Base-by-base conservation (phyloP, 2,797 vertebrate genomes). In the Amazonetta brasiliensis region DNA sequence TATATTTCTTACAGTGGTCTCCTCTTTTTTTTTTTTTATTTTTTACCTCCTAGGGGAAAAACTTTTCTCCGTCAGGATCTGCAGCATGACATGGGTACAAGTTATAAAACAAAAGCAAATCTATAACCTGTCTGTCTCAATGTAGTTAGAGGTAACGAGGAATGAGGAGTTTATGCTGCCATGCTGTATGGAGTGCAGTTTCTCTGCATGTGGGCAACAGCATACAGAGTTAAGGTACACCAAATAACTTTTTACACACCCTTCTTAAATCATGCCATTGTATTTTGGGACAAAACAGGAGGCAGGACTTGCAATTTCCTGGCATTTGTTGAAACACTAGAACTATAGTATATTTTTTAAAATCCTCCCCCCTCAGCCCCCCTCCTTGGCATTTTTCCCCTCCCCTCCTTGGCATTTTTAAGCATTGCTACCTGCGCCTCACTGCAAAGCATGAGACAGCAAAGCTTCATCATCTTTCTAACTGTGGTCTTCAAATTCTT, bases 281-380 rank as follows among this genome's bases (percentile, higher is more conserved):
- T 94, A 41, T 84, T 90, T 84, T 62, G 58, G 89, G 75, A 93
- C 89, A 89, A 94, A 95, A 66, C 83, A 84, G 73, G 72, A 87
- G 91, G 62, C 84, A 89, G 83, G 78, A 84, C 66, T 86, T 1
- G 33, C 28, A 79, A 90, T 93, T 95, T 95, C 90, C 91, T 96
- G 94, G 21, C 67, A 52, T 94, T 97, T 80, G 33, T 43, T 82
- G 80, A 46, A 89, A 21, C 17, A 16, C 28, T 84, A 26, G 23
- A 83, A 14, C 33, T 66, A 5, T 14, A 78, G 20, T 28, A 4
- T 35, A 26, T 71, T 94, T 95, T 92, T 90, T 37, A 44, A 44
- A 90, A 54, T 90, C 58, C 5, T 35, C 11, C 3, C 4, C 4
- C 19, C 30, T 56, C 13, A 25, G 4, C 15, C 56, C 21, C 4